Evolutionary conservation across 2,113 vertebrate species (phyloP).

Genomic region (Tetraodon nigroviridis): DNA sequence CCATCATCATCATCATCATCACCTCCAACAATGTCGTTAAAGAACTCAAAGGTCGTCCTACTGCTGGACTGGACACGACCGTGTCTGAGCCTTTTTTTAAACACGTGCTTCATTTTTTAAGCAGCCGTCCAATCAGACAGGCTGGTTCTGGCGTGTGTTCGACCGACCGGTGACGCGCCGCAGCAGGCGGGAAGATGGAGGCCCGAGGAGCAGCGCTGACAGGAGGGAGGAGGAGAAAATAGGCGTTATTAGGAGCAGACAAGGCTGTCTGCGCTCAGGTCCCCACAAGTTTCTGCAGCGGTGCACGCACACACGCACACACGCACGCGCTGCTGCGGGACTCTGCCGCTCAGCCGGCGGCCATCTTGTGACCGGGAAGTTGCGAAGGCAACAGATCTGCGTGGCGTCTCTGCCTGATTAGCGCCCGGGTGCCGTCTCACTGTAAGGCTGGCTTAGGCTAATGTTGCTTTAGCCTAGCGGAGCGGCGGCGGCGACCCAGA

Average conservation of each 20-base stretch:
- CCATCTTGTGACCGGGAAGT: conserved; percentile 42
- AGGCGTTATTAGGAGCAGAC: conserved; percentile 59
- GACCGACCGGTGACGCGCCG: no score
- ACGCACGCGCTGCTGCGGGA: no score
- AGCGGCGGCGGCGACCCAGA: conserved; percentile 60
- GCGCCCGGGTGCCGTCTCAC: conserved; percentile 59
- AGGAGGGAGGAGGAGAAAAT: conserved; percentile 62
- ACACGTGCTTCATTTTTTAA: no score
- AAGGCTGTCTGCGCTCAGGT: conserved; percentile 53
- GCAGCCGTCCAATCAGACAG: no score
- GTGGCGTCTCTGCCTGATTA: conserved; percentile 55
- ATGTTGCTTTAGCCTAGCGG: conserved; percentile 59
- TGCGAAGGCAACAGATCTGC: conserved; percentile 53
- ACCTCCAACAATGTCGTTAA: neutral
- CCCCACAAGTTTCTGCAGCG: no score
- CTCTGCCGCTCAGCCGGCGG: conserved; percentile 28
- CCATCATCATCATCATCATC: neutral
- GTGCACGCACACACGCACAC: no score
- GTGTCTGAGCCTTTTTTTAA: no score
- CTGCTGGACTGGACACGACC: no score
- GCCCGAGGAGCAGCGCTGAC: conserved; percentile 59
- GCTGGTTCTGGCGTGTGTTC: no score
- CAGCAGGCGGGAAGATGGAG: conserved; percentile 15
- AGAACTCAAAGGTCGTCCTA: no score
- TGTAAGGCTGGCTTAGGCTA: conserved; percentile 56